Evolutionary conservation across 2,113 vertebrate genomes (phyloP).

Genomic region (Guaruba guarouba): DNA sequence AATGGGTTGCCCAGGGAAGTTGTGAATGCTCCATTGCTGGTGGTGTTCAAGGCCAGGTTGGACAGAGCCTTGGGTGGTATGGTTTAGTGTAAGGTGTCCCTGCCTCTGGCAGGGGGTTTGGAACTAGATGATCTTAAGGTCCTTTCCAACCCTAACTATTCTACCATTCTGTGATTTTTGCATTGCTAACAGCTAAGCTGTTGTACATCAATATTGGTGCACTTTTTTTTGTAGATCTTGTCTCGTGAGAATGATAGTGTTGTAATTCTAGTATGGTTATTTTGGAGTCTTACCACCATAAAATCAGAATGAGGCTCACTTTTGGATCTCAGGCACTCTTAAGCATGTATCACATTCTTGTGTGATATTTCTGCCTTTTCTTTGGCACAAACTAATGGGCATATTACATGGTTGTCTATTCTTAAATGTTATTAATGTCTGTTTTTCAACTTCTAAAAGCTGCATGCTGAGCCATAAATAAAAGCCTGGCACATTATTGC

Average conservation of each 20-base stretch:
- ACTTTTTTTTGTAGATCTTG: not conserved
- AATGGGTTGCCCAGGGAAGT: no score
- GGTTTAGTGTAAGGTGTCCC: no score
- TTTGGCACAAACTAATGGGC: not conserved
- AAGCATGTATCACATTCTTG: not conserved
- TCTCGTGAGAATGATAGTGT: not conserved
- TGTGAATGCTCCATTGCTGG: no score
- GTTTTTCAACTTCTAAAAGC: conserved; percentile 31
- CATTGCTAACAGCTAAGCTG: not conserved
- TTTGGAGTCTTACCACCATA: not conserved
- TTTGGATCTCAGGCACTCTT: not conserved
- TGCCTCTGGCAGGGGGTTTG: no score
- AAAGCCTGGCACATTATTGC: not conserved
- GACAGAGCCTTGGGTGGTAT: no score
- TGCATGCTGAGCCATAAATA: conserved; percentile 16
- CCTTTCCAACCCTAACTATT: no score
- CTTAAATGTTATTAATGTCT: conserved; percentile 40
- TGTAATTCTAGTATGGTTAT: not conserved
- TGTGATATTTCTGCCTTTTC: not conserved
- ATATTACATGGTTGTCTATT: not conserved
- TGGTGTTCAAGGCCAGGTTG: no score
- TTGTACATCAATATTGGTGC: not conserved
- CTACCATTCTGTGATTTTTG: not conserved
- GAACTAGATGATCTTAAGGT: no score
- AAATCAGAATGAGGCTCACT: not conserved